Base-by-base conservation (phyloP, 2,888 invertebrate genomes). In the Pristionchus arcanus region DNA sequence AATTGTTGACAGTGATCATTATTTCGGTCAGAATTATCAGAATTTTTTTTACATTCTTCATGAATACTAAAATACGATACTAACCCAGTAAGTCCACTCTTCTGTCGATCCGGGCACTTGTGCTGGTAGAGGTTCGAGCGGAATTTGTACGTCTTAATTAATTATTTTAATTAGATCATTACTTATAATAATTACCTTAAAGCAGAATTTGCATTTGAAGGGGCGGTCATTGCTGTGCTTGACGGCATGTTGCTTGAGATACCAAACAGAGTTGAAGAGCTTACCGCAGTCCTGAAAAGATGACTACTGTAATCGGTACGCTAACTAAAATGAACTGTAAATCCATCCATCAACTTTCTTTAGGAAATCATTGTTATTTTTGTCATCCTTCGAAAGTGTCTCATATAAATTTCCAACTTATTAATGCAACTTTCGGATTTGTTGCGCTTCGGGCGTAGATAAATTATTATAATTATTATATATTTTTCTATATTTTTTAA, bases 101-200 rank as follows among this genome's bases (percentile, higher is more conserved):
- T 93, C 88, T 92, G 94, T 19, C 94, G 90, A 31, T 95, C 94
- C 13, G 94, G 95, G 89, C 95, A 95, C 90, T 95, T 95, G 92
- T 95, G 95, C 90, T 95, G 95, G 90, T 95, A 95, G 87, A 95
- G 92, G 90, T 95, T 95, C 55, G 94, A 95, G 21, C 95, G 94
- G 92, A 95, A 95, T 85, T 95, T 95, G 93, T 94, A 95, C 2
- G 95, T 94, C 93, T 94, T 77, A 90, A 94, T 42, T n/a, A 31
- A 37, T 1, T 19, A 66, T 21, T 86, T 42, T 19, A 74, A 15
- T 63, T 55, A 42, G 53, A 15, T 53, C 2, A 74, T 74, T 59
- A 21, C 4, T 2, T 25, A 49, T 25, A 21, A 13, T 42, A 25
- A 89, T 87, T 81, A 94, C 94, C 92, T 95, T 95, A 90, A 92